Evolutionary conservation across 2,797 vertebrate species (phyloP).

Genomic region (Gorsachius magnificus): DNA sequence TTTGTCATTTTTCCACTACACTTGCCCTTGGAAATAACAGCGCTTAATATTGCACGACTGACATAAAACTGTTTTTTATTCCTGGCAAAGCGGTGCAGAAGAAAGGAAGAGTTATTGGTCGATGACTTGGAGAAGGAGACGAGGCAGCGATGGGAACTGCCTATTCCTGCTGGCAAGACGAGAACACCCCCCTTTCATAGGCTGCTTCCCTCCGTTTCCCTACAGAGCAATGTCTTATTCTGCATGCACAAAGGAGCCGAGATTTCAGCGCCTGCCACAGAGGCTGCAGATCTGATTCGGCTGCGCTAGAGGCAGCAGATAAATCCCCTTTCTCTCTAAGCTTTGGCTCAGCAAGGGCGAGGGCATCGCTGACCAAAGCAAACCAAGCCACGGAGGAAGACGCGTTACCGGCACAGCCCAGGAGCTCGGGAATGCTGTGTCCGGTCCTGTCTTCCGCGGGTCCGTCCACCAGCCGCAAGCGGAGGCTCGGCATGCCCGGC

Average conservation of each 20-base stretch:
- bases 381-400: fast-evolving
- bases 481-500: not conserved
- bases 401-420: fast-evolving
- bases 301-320: not conserved
- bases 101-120: constrained; percentile 5
- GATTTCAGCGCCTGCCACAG: constrained; percentile 3
- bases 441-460: fast-evolving
- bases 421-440: not conserved
- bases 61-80: constrained; percentile 21
- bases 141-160: constrained; percentile 40
- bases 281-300: not conserved
- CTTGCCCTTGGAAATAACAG: constrained; percentile 54
- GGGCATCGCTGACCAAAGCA: not conserved
- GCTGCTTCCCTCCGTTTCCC: constrained; percentile 35
- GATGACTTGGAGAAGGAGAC: constrained; percentile 24
- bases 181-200: constrained; percentile 47
- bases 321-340: not conserved
- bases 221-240: constrained; percentile 50
- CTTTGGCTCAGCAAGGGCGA: not conserved
- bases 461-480: not conserved
- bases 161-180: constrained; percentile 55
- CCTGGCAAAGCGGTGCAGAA: constrained; percentile 10
- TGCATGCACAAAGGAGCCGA: constrained; percentile 28
- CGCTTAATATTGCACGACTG: not conserved
- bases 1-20: constrained; percentile 44